Conservation (phyloP, 2,113 vertebrate species). For the Cyrtonyx montezumae region DNA sequence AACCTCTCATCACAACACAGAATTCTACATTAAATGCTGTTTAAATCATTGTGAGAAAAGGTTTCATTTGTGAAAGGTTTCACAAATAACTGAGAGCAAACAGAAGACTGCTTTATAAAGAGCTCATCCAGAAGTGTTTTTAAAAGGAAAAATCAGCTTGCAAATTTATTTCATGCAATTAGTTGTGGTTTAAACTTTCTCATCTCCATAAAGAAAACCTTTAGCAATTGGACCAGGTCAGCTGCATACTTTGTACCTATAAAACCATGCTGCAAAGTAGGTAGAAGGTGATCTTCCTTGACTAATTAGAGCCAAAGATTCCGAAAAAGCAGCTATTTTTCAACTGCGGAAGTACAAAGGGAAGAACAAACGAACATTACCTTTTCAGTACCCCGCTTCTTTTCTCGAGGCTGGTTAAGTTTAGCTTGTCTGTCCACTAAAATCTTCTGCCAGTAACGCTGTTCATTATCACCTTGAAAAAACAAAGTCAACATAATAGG, state of each 20-base stretch:
- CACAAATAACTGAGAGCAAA: background rate
- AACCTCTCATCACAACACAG: rapidly evolving
- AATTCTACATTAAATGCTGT: rapidly evolving
- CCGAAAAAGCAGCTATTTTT: background rate
- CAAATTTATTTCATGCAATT: background rate
- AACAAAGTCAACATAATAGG: background rate
- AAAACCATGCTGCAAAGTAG: background rate
- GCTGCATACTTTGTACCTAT: background rate
- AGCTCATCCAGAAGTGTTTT: background rate
- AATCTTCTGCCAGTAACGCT: slow-evolving; percentile 99
- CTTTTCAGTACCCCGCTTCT: slow-evolving; percentile 95
- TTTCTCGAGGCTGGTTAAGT: slow-evolving; percentile 94
- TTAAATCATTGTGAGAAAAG: rapidly evolving
- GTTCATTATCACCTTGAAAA: slow-evolving; percentile 89
- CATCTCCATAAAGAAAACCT: background rate
- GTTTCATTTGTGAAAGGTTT: background rate
- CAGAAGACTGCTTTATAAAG: background rate
- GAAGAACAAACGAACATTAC: slow-evolving; percentile 65
- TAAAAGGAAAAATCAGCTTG: background rate
- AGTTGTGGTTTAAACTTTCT: background rate
- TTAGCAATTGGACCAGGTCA: background rate
- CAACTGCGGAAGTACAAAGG: background rate
- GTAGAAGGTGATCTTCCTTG: background rate
- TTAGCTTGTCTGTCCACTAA: slow-evolving; percentile 96
- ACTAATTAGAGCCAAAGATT: background rate